Evolutionary conservation across 2,888 invertebrate species (phyloP), one percentile per base, ranked within the genome.

Genomic region (Norana najaformis): DNA sequence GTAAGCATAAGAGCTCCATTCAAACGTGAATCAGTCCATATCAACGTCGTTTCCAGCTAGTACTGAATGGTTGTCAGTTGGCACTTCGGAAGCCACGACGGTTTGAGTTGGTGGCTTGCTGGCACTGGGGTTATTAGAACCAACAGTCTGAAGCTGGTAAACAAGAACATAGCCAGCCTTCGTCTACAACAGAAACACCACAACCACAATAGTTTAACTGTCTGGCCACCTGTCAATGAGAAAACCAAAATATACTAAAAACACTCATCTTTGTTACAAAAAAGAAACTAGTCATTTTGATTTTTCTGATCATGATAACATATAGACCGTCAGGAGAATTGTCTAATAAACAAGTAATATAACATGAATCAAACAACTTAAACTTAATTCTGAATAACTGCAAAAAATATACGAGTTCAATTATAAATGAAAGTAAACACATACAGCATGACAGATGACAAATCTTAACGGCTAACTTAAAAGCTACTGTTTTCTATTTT

Each of bases 141-240:
- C 37, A 13, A 16, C 35, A 3, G 83, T 83, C 85, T 85, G 35
- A 35, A 85, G 85, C 85, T 95, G 94, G 93, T 96, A 96, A 90
- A 96, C 95, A 36, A 96, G 93, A 30, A 96, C 95, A 92, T 96
- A 96, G 1, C 95, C 96, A 39, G 95, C 95, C 92, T 95, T 95
- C 14, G 95, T 95, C 94, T 94, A 93, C 11, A 92, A 69, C 69
- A n/a, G n/a, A 69, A 30, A 69, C 53, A 69, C 69, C 30, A 69
- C 11, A 69, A 69, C 30, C 69, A 11, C n/a, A 16, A n/a, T 69
- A 69, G 30, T 11, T 69, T n/a, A 3, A 11, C 11, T 30, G n/a
- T n/a, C n/a, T 30, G 1, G 8, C 16, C n/a, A 69, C n/a, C 30
- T 69, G n/a, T n/a, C 69, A 69, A n/a, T 69, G 69, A 30, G 69